phyloP scores from a whole-genome alignment of 2,888 invertebrate species.

The Archaeoteleia sp. region DNA sequence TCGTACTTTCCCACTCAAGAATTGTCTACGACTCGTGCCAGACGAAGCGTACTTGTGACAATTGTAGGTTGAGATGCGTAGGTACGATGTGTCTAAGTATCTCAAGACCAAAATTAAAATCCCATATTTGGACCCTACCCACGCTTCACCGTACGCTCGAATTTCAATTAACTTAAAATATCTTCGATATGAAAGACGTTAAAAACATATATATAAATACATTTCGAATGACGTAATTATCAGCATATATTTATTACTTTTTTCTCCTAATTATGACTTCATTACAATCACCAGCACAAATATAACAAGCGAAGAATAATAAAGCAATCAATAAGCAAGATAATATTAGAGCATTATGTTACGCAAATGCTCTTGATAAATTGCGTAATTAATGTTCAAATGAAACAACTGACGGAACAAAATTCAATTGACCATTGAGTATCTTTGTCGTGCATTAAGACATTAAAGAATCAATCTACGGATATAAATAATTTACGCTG shows the following conservation, averaged over 20 bases:
- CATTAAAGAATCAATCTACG: no score
- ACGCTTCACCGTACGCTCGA: constrained; percentile 8
- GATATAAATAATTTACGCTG: no score
- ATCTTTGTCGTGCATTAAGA: constrained; percentile 16
- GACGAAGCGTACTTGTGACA: constrained; percentile 48
- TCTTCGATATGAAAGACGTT: not conserved
- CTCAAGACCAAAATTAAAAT: constrained; percentile 14
- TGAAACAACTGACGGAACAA: constrained; percentile 24
- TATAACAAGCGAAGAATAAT: constrained; percentile 34
- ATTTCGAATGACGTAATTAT: constrained; percentile 4
- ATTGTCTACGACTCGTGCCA: constrained; percentile 53
- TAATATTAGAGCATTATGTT: constrained; percentile 27
- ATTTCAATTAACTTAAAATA: constrained; percentile 21
- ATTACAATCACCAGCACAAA: constrained; percentile 30
- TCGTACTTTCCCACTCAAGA: constrained; percentile 50
- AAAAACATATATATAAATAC: constrained; percentile 22
- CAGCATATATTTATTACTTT: constrained; percentile 31
- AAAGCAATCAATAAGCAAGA: constrained; percentile 32
- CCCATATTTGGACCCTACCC: constrained; percentile 13
- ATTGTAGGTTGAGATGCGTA: constrained; percentile 22
- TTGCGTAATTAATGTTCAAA: constrained; percentile 22
- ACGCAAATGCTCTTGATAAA: constrained; percentile 22
- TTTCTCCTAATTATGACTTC: constrained; percentile 31
- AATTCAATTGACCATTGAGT: constrained; percentile 22
- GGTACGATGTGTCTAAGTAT: constrained; percentile 20